Evolutionary conservation across 1,140 invertebrate genomes (phyloP), one percentile per base, ranked within the genome.

Genomic region (Orchestia grillus): DNA sequence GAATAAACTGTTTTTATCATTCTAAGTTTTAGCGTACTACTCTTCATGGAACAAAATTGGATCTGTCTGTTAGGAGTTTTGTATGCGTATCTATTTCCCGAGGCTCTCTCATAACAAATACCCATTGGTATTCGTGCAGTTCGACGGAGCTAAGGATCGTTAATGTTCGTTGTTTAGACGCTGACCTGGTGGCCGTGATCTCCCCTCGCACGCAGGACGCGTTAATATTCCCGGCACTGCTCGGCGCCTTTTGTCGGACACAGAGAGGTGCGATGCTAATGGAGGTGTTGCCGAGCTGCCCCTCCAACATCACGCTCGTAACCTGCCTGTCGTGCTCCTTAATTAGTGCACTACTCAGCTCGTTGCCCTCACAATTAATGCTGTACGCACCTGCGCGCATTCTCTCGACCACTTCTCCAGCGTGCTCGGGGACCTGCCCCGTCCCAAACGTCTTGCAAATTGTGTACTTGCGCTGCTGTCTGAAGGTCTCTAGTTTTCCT

Each of bases 331-430:
- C 88, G 11, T 41, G 41, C 88, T 15, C 88, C 88, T 41, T 90
- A 41, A 90, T 44, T 90, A 44, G n/a, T 44, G 88, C 88, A 42
- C 4, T 42, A 42, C 43, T 42, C 88, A 90, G 88, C 88, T 90
- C 88, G 88, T 44, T 90, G 88, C 88, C 43, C n/a, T 90, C 88
- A 90, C 88, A 42, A 90, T 90, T 90, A 90, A 90, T 90, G 43
- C 15, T 90, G 88, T 44, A 44, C 88, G 88, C 43, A 90, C 88
- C 88, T 90, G 88, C 88, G 28, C 36, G 62, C 62, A 1, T 77
- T 36, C 62, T 77, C 62, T 77, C 62, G 62, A 1, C 15, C 15
- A 8, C 62, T 36, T 77, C 62, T 36, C 15, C 62, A 19, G 62
- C 62, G 62, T 77, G 62, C 28, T 23, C 28, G 62, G 47, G 36